Percentiles rank a stretch among this genome's conserved stretches.
Evolutionary conservation across 1,140 invertebrate species (phyloP).

Genomic region (Aphidius ervi): DNA sequence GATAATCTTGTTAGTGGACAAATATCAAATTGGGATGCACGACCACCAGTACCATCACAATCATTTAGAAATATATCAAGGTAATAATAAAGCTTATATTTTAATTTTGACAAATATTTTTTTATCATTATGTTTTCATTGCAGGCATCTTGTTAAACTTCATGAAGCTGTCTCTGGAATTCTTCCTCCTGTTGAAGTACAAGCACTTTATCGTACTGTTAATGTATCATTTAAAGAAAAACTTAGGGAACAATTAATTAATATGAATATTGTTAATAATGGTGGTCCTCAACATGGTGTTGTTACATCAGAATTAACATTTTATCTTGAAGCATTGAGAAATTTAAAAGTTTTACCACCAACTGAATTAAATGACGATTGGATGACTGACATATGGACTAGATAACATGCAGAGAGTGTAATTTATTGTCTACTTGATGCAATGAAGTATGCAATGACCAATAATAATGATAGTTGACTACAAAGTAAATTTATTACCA

Average conservation of each 20-base stretch:
- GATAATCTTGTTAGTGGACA: conserved; percentile 75
- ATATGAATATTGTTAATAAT: conserved; percentile 88
- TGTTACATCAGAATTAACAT: conserved; percentile 91
- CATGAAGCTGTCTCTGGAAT: conserved; percentile 86
- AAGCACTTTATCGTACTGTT: conserved; percentile 76
- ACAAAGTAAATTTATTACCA: too few species aligned
- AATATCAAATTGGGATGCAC: conserved; percentile 83
- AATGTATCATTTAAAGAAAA: conserved; percentile 85
- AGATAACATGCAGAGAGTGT: conserved; percentile 58
- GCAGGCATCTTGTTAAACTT: conserved; percentile 82
- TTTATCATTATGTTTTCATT: conserved; percentile 30
- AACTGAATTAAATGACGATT: conserved; percentile 67
- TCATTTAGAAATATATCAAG: conserved; percentile 85
- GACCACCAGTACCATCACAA: conserved; percentile 90
- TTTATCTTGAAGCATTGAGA: conserved; percentile 90
- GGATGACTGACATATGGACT: conserved; percentile 76
- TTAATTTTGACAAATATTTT: too few species aligned
- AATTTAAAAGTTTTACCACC: conserved; percentile 76
- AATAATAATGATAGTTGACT: neutral
- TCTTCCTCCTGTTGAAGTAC: conserved; percentile 67
- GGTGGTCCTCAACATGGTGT: conserved; percentile 94
- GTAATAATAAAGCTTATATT: conserved; percentile 30
- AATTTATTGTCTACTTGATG: conserved; percentile 46
- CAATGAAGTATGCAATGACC: conserved; percentile 31
- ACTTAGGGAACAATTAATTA: conserved; percentile 75